Conservation (phyloP, 92 coral and sea anemone species). For the Epizoanthus fatuus region DNA sequence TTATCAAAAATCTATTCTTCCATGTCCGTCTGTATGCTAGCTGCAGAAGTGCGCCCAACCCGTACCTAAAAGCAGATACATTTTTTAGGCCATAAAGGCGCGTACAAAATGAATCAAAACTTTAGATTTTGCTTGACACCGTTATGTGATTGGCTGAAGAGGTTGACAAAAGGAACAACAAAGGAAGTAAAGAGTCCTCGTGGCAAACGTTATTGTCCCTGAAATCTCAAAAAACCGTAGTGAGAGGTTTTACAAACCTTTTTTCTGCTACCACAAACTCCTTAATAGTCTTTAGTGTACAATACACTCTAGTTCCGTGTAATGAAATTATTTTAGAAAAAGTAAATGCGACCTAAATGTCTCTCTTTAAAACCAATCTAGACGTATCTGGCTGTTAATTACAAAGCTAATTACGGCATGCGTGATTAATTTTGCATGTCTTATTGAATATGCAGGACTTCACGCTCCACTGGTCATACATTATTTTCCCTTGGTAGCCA, state of each 20-base stretch:
- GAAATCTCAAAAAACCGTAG: constrained; percentile 48
- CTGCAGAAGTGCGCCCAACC: constrained; percentile 26
- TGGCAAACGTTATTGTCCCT: constrained; percentile 80
- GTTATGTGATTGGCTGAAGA: constrained; percentile 80
- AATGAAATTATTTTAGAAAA: not conserved
- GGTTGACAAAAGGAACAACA: constrained; percentile 81
- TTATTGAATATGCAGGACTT: constrained; percentile 79
- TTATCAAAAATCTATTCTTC: constrained; percentile 40
- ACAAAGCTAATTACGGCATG: constrained; percentile 88
- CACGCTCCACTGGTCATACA: constrained; percentile 75
- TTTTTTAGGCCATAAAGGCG: constrained; percentile 58
- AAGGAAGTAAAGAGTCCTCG: constrained; percentile 85
- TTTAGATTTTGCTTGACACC: constrained; percentile 32
- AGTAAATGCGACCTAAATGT: constrained; percentile 30
- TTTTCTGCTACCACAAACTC: not conserved
- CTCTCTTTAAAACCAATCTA: constrained; percentile 36
- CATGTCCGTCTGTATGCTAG: constrained; percentile 31
- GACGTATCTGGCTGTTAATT: constrained; percentile 54
- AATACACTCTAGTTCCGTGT: not conserved
- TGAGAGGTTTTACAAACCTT: constrained; percentile 6
- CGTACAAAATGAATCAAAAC: constrained; percentile 39
- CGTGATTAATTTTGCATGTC: constrained; percentile 81
- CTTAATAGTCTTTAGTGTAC: not conserved
- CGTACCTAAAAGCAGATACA: not conserved
- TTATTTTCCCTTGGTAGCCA: constrained; percentile 83